Conservation (phyloP, 1,140 invertebrate genomes). For the Cydia fagiglandana region DNA sequence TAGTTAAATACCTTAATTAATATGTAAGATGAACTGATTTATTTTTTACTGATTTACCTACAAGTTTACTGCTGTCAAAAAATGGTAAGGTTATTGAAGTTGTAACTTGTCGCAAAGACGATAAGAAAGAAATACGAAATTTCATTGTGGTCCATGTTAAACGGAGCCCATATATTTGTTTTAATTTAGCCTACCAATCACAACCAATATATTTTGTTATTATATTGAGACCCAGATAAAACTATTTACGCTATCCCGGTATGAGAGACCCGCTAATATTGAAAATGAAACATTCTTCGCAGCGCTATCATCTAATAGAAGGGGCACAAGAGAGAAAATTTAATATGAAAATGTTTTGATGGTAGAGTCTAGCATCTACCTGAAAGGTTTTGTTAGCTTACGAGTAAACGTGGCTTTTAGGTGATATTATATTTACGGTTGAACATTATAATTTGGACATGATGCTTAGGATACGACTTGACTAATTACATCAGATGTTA, state of each 20-base stretch:
- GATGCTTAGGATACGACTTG: too few relatives aligned
- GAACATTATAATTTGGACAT: background rate
- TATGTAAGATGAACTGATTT: too few relatives aligned
- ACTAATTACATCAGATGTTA: too few relatives aligned
- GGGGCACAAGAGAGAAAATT: conserved; percentile 23
- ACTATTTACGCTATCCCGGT: conserved; percentile 23
- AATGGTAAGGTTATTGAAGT: too few relatives aligned
- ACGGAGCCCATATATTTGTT: background rate
- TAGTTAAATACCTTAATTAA: too few relatives aligned
- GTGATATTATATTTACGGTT: background rate
- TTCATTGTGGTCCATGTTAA: background rate
- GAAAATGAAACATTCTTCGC: conserved; percentile 31
- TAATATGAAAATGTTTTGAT: conserved; percentile 19
- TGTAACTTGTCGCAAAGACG: too few relatives aligned
- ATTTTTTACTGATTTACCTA: too few relatives aligned
- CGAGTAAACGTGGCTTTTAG: background rate
- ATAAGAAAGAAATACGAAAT: background rate
- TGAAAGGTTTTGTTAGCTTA: background rate
- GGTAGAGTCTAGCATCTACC: background rate
- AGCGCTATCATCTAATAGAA: conserved; percentile 16
- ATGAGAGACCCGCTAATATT: conserved; percentile 27
- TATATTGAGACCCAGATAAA: background rate
- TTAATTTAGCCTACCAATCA: background rate
- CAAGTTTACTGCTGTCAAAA: too few relatives aligned
- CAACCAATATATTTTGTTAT: background rate